A percentile compares a stretch with the other conserved stretches of the same genome.
Evolutionary conservation across 2,113 vertebrate species (phyloP).

Genomic region (Oryzias melastigma): DNA sequence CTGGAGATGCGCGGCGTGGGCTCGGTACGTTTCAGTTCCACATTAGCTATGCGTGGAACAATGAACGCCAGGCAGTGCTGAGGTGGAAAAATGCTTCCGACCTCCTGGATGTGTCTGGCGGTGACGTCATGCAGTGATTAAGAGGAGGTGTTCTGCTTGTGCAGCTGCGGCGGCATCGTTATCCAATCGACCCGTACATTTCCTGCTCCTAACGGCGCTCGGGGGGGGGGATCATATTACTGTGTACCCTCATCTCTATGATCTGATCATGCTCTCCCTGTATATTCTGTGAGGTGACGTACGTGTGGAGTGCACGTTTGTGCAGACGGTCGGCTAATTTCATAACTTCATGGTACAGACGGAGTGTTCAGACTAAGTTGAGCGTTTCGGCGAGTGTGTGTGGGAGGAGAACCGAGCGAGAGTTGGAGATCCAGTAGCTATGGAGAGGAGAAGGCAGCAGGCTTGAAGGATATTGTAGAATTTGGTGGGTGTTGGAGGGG

Average conservation of each 20-base stretch:
- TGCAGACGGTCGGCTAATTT: neutral
- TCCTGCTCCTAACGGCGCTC: conserved; percentile 34
- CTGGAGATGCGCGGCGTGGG: conserved; percentile 25
- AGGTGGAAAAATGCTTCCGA: conserved; percentile 20
- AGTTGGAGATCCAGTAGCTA: conserved; percentile 62
- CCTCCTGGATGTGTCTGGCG: conserved; percentile 17
- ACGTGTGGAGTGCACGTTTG: conserved; percentile 25
- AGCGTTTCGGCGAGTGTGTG: conserved; percentile 54
- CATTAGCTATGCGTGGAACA: conserved; percentile 62
- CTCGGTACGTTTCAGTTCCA: conserved; percentile 32
- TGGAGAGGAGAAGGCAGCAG: conserved; percentile 64
- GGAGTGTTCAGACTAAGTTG: conserved; percentile 37
- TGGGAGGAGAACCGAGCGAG: conserved; percentile 58
- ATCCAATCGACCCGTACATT: conserved; percentile 43
- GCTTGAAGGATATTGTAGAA: conserved; percentile 61
- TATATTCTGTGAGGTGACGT: conserved; percentile 46
- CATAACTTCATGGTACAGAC: neutral
- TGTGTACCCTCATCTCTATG: conserved; percentile 35
- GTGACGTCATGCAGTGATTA: conserved; percentile 40
- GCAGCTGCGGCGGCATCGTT: conserved; percentile 38
- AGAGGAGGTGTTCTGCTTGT: conserved; percentile 33
- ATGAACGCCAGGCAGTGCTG: conserved; percentile 27
- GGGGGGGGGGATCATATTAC: conserved; percentile 61
- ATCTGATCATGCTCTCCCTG: conserved; percentile 65
- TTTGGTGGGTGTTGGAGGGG: conserved; percentile 34